These are phyloP conservation scores for Neosalanx taihuensis DNA, from an alignment of 2,797 vertebrate genomes.

Conservation along the genomic window DNA sequence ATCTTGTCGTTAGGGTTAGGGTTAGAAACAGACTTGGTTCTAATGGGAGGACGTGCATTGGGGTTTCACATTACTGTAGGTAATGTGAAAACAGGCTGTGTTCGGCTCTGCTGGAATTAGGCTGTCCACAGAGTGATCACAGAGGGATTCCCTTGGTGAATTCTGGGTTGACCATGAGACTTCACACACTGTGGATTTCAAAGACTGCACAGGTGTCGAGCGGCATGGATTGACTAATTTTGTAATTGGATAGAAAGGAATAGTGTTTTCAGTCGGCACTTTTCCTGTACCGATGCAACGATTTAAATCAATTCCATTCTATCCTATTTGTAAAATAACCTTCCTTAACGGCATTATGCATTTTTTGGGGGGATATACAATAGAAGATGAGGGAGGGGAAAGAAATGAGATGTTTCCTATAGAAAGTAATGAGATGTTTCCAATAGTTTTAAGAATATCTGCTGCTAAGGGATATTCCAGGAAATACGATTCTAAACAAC, in stretches of 20 bases:
- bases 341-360: background rate
- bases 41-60: background rate
- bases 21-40: conserved; percentile 1
- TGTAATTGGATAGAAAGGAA: background rate
- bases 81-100: conserved; percentile 2
- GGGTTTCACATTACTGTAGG: background rate
- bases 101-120: background rate
- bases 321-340: too few species aligned
- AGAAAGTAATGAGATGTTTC: conserved; percentile 23
- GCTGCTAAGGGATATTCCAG: conserved; percentile 22
- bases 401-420: conserved; percentile 22
- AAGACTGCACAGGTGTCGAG: background rate
- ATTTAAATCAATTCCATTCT: background rate
- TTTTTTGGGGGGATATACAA: background rate
- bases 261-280: background rate
- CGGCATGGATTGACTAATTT: background rate
- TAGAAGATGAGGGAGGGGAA: background rate
- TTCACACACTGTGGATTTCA: background rate
- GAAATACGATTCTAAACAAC: conserved; percentile 16
- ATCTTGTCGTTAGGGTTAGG: background rate
- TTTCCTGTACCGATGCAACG: background rate
- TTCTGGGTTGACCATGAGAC: too few species aligned
- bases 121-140: background rate
- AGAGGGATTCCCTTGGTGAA: background rate
- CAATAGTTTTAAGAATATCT: conserved; percentile 11